Evolutionary conservation across 2,797 vertebrate species (phyloP), one percentile per base, ranked within the genome.

Genomic region (Dipus sagitta): DNA sequence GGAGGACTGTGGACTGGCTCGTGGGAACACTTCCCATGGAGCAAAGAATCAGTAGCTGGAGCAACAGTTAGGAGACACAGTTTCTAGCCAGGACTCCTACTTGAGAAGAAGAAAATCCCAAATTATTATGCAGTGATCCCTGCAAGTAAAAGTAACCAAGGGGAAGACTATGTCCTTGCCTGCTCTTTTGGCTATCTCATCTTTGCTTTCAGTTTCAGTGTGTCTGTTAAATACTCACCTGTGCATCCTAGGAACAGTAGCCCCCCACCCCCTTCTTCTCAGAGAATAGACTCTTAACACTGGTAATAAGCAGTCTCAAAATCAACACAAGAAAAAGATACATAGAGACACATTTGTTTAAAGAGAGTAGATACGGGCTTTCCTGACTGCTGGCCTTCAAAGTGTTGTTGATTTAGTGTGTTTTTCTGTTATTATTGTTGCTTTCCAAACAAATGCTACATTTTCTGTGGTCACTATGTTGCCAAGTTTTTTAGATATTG

Each of bases 361-460:
- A 86, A 79, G 82, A 89, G 21, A 70, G 18, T 12, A 85, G 13
- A 60, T 34, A 67, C 0, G 72, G 34, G 11, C 34, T 86, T 92
- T 88, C 82, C n/a, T 75, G 32, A 65, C n/a, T 78, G 28, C 76
- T 83, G 47, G n/a, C 13, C 70, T 79, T 65, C 77, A 79, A 89
- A 21, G 23, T 20, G 20, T 92, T 3, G 42, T 18, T n/a, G 60
- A n/a, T 75, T 62, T 52, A 32, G 11, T 47, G 11, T 47, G 47
- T 47, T 47, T 47, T 47, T 47, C 62, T 47, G 47, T 11, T 18
- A 52, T 42, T 54, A 77, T 24, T 32, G 6, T 94, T 86, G 30
- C 30, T 92, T 95, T 93, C 5, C 11, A 82, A 82, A 92, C 32
- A 90, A 90, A 80, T 72, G 20, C 24, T 54, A 21, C 15, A 32